Base-by-base conservation (phyloP, 64 coral and sea anemone genomes). In the Montipora capricornis region DNA sequence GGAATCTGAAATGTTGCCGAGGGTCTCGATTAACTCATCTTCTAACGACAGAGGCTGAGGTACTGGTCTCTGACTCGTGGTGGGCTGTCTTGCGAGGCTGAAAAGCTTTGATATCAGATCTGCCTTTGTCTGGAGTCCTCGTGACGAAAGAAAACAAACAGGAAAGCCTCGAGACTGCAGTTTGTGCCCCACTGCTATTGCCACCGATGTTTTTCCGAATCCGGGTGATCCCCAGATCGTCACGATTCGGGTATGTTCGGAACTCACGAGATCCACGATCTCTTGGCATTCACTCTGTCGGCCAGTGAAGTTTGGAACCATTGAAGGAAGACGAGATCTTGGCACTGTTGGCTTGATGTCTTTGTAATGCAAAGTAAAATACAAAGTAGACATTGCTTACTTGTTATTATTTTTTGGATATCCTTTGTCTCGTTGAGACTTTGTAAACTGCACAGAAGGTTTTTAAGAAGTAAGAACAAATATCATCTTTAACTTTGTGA, bases 191-290 rank as follows among this genome's bases (percentile, higher is more conserved):
- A 75, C 92, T 16, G 24, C 67, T 12, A 49, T 75, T 47, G 92
- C 87, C 61, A 93, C 74, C 5, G 81, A 60, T 1, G 91, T 92
- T 86, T 92, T 92, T 19, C 90, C 91, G 44, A 93, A 93, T 15
- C 91, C 91, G 1, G 80, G 68, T 16, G 80, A 83, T 1, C 89
- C 89, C 89, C 89, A 91, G 46, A 91, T 91, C 49, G 79, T 55
- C 24, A 83, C 50, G 2, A 91, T 15, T 58, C 66, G 79, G 24
- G 50, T 83, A 6, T 68, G 47, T 61, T 49, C 16, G 55, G 50
- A 59, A 22, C 67, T 50, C 6, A 83, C 20, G 16, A 5, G 67
- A n/a, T 67, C 45, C 14, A n/a, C 29, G 57, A 91, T 44, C 6
- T 83, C 68, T 44, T 91, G 49, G 57, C 51, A 20, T 48, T 91